Conservation (phyloP, 2,888 invertebrate genomes). For the Hecatera dysodea region DNA sequence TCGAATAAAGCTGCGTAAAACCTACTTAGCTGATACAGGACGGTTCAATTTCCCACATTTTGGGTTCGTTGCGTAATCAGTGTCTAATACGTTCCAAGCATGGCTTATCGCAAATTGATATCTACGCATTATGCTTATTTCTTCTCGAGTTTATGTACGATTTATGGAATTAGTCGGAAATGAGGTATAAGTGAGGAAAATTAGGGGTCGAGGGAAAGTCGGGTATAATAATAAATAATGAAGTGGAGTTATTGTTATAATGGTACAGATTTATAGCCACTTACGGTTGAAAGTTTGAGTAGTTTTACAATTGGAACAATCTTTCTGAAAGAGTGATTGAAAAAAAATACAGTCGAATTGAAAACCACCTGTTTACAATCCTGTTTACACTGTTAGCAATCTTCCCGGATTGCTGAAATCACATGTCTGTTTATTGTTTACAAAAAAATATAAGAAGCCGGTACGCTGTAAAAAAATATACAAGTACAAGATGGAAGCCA, state of each 20-base stretch:
- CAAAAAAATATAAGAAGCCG: no score
- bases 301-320: not conserved
- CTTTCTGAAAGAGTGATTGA: no score
- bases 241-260: conserved; percentile 1
- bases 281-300: not conserved
- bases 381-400: no score
- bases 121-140: conserved; percentile 61
- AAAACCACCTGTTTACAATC: no score
- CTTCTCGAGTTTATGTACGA: conserved; percentile 42
- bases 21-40: conserved; percentile 49
- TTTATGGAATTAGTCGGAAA: conserved; percentile 46
- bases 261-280: not conserved
- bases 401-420: no score
- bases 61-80: conserved; percentile 53
- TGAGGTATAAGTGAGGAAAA: conserved; percentile 9
- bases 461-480: no score
- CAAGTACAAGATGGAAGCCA: no score
- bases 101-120: conserved; percentile 66
- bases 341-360: no score
- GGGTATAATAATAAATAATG: conserved; percentile 13
- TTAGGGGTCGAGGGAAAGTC: conserved; percentile 8
- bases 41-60: conserved; percentile 52
- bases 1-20: conserved; percentile 50
- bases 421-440: no score
- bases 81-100: conserved; percentile 47